Conservation (phyloP, 2,888 invertebrate genomes). For the Uropetala carovei region DNA sequence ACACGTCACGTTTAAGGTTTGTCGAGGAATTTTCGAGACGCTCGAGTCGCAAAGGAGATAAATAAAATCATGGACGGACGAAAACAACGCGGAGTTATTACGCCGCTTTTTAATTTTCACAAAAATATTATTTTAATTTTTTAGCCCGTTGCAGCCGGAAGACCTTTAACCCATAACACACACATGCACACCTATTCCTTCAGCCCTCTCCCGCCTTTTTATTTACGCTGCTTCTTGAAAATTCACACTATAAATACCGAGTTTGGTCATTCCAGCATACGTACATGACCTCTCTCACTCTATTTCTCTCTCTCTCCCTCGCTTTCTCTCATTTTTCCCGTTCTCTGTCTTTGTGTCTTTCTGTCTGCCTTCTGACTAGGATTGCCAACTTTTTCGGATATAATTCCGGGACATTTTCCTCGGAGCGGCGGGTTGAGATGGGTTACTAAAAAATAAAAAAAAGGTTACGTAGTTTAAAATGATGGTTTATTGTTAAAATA, state of each 20-base stretch:
- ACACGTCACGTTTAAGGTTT: not conserved
- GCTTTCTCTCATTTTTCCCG: not conserved
- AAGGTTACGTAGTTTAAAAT: too few relatives aligned
- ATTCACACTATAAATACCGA: not conserved
- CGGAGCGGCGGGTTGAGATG: too few relatives aligned
- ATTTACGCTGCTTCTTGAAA: not conserved
- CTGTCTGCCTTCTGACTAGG: not conserved
- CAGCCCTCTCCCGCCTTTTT: not conserved
- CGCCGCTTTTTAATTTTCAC: not conserved
- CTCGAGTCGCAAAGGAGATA: not conserved
- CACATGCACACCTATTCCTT: not conserved
- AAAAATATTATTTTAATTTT: not conserved
- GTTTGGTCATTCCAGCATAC: not conserved
- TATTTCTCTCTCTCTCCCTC: not conserved
- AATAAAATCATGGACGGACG: not conserved
- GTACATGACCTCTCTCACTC: not conserved
- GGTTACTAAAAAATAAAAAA: too few relatives aligned
- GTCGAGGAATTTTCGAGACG: not conserved
- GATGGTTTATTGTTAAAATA: too few relatives aligned
- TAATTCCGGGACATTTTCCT: too few relatives aligned
- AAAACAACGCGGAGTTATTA: not conserved
- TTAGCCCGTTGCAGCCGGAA: not conserved
- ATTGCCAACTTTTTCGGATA: too few relatives aligned
- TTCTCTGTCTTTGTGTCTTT: not conserved
- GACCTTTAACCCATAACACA: not conserved